These are phyloP conservation scores for Eumacrocentrus americanus DNA, from an alignment of 2,888 invertebrate genomes.

Conservation along the genomic window DNA sequence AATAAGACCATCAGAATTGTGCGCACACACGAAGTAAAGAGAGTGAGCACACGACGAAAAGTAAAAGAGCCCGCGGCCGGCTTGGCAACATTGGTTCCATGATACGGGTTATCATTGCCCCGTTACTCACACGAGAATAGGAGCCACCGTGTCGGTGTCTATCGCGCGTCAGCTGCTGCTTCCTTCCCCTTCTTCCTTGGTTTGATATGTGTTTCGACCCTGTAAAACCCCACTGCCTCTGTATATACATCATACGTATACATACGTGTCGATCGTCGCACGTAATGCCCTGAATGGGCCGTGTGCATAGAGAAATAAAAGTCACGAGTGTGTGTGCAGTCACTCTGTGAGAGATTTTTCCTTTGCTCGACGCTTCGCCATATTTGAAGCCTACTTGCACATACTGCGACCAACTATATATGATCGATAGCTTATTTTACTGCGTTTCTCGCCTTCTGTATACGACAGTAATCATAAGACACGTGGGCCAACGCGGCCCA, in stretches of 20 bases:
- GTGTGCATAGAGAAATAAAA: conserved; percentile 18
- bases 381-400: conserved; percentile 12
- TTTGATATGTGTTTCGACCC: conserved; percentile 17
- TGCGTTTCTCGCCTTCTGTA: no score
- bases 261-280: conserved; percentile 22
- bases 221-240: conserved; percentile 8
- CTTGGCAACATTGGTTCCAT: conserved; percentile 45
- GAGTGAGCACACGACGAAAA: no score
- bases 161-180: conserved; percentile 40
- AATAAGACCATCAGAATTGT: no score
- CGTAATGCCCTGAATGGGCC: conserved; percentile 24
- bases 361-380: conserved; percentile 8
- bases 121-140: conserved; percentile 38
- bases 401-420: no score
- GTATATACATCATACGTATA: not conserved
- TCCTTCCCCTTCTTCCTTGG: conserved; percentile 35
- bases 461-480: no score
- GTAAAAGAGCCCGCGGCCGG: no score
- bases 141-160: conserved; percentile 34
- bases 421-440: no score
- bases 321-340: not conserved
- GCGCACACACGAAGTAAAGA: no score
- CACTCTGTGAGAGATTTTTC: conserved; percentile 12
- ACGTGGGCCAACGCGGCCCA: conserved; percentile 15
- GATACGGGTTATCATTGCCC: conserved; percentile 46